phyloP scores from a whole-genome alignment of 2,113 vertebrate species.

The Hypomesus transpacificus region DNA sequence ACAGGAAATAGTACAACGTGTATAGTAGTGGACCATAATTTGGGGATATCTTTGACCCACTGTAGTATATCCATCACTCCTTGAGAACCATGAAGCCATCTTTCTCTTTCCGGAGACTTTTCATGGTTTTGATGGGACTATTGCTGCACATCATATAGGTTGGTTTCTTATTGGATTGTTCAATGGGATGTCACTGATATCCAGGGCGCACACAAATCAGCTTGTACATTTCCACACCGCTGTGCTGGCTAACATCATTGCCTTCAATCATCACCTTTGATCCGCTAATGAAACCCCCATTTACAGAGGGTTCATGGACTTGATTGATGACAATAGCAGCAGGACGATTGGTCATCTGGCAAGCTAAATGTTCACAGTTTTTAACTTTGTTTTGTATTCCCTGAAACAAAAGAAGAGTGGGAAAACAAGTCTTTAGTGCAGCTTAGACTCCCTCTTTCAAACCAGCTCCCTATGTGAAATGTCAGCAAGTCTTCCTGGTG shows the following conservation, averaged over 20 bases:
- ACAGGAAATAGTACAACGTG: background rate
- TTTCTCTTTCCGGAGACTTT: conserved; percentile 88
- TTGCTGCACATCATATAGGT: background rate
- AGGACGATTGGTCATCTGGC: no score
- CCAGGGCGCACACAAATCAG: conserved; percentile 41
- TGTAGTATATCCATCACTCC: conserved; percentile 67
- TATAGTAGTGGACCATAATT: background rate
- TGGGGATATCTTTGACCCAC: background rate
- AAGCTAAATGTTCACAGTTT: no score
- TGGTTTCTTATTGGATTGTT: conserved; percentile 30
- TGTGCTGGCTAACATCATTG: conserved; percentile 18
- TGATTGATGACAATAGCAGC: background rate
- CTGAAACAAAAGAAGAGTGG: no score
- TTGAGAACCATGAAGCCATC: conserved; percentile 88
- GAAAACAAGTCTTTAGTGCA: background rate
- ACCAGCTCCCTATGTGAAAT: background rate
- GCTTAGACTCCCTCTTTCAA: background rate
- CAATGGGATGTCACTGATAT: conserved; percentile 43
- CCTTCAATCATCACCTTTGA: conserved; percentile 28
- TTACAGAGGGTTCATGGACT: conserved; percentile 16
- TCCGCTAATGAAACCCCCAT: conserved; percentile 27
- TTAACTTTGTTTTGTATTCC: no score
- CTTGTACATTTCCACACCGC: conserved; percentile 33
- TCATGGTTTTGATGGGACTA: conserved; percentile 82
- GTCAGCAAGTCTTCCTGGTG: conserved; percentile 4